Evolutionary conservation across 2,888 invertebrate species (phyloP), one percentile per base, ranked within the genome.

Genomic region (Agrochola macilenta): DNA sequence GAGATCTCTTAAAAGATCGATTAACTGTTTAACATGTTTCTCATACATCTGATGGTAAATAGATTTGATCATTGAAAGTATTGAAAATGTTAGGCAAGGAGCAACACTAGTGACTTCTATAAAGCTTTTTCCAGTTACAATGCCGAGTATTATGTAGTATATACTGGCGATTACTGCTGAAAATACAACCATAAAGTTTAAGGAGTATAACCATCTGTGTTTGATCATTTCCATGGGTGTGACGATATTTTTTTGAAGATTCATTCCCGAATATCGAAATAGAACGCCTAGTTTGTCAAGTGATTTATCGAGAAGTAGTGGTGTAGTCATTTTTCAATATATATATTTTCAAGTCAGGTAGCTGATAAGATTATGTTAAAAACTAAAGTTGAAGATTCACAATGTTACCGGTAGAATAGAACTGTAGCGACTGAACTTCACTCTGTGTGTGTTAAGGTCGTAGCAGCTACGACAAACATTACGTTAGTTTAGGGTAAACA

Each of bases 51-150:
- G 54, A 39, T 90, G 84, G 30, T 79, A 89, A 26, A 88, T 20
- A 2, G 90, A 88, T 78, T 92, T 92, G 8, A 89, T 75, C 65
- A 87, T 77, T 2, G 88, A 84, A 14, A 92, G 82, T 11, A 90
- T 78, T 5, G 90, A 79, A 9, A 90, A 79, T 0, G 88, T 88
- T 0, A 87, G 12, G 17, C 92, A 91, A 7, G 92, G 92, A 1
- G 90, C 90, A 0, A 92, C 76, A 60, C 88, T 90, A 0, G 93
- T 91, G 0, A 92, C 65, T 71, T 91, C 91, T 11, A 90, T 85
- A 20, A 93, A 90, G 57, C 86, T 84, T 49, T 87, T 89, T 0
- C 90, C 91, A 17, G 82, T 81, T 2, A 65, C 8, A 14, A 90
- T 82, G 0, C 90, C 88, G 0, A 87, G 57, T 5, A 87, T 78